Evolutionary conservation across 2,888 invertebrate genomes (phyloP).

Genomic region (Brachypterus glaber): DNA sequence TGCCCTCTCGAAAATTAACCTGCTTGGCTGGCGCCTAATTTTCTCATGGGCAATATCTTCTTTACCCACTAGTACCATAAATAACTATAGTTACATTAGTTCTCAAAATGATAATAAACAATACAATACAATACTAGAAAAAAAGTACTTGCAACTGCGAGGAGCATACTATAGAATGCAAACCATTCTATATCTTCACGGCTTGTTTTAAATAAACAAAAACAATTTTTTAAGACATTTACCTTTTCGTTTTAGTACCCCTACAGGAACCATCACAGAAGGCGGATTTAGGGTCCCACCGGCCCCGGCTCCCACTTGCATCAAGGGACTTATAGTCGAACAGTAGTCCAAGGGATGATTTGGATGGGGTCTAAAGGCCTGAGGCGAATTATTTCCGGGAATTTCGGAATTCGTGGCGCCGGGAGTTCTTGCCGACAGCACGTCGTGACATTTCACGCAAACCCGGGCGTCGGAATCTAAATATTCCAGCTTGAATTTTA

Average conservation of each 20-base stretch:
- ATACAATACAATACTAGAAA: too few relatives aligned
- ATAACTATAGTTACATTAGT: too few relatives aligned
- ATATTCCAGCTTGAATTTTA: constrained; percentile 62
- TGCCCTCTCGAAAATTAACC: too few relatives aligned
- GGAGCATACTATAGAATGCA: too few relatives aligned
- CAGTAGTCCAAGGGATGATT: constrained; percentile 84
- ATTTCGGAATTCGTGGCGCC: not conserved
- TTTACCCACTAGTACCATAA: too few relatives aligned
- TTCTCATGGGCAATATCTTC: too few relatives aligned
- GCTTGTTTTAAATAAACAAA: too few relatives aligned
- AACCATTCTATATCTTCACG: too few relatives aligned
- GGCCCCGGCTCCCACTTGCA: constrained; percentile 52
- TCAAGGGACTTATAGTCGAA: constrained; percentile 68
- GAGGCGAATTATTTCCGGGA: constrained; percentile 23
- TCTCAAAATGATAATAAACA: too few relatives aligned
- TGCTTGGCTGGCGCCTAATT: too few relatives aligned
- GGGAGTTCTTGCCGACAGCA: constrained; percentile 33
- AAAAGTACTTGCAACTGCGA: too few relatives aligned
- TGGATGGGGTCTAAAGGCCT: constrained; percentile 55
- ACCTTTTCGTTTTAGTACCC: constrained; percentile 67
- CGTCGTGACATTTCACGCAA: constrained; percentile 60
- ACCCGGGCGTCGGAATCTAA: constrained; percentile 69
- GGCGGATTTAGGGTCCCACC: constrained; percentile 46
- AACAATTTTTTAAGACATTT: too few relatives aligned
- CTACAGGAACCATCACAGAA: constrained; percentile 77